phyloP scores from a whole-genome alignment of 2,797 vertebrate species.

The Cygnus olor region DNA sequence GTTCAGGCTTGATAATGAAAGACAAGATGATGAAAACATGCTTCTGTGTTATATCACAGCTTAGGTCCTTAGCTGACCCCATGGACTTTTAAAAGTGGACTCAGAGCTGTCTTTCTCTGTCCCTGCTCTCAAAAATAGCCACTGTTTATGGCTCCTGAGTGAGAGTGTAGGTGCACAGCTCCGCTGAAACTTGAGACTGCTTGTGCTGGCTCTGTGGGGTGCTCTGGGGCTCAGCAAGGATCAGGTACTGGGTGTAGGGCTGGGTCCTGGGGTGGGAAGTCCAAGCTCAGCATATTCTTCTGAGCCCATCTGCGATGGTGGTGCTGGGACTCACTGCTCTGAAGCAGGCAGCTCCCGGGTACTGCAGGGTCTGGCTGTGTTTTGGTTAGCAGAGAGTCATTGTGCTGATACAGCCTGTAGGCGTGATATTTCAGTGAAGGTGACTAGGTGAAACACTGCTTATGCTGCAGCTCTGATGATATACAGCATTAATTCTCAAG shows the following conservation, averaged over 20 bases:
- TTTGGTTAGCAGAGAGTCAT: rapidly evolving
- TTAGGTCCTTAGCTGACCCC: background rate
- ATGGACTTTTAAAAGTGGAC: background rate
- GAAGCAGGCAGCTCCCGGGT: background rate
- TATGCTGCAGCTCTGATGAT: background rate
- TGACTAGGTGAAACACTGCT: background rate
- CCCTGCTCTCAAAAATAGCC: background rate
- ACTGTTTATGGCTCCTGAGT: background rate
- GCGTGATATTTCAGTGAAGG: background rate
- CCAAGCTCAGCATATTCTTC: background rate
- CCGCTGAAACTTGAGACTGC: background rate
- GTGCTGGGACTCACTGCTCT: background rate
- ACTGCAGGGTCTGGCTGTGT: background rate
- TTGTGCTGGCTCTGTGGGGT: background rate
- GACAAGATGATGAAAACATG: background rate
- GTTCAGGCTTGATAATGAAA: background rate
- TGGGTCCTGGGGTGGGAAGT: background rate
- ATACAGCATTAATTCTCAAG: background rate
- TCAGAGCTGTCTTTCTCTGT: background rate
- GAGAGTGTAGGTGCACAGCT: background rate
- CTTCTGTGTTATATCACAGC: background rate
- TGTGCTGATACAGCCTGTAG: background rate
- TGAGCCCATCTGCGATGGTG: background rate
- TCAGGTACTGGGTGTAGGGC: background rate
- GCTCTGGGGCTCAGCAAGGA: background rate